These are phyloP conservation scores for Macrochelys suwanniensis DNA, from an alignment of 2,797 vertebrate genomes.

Conservation along the genomic window DNA sequence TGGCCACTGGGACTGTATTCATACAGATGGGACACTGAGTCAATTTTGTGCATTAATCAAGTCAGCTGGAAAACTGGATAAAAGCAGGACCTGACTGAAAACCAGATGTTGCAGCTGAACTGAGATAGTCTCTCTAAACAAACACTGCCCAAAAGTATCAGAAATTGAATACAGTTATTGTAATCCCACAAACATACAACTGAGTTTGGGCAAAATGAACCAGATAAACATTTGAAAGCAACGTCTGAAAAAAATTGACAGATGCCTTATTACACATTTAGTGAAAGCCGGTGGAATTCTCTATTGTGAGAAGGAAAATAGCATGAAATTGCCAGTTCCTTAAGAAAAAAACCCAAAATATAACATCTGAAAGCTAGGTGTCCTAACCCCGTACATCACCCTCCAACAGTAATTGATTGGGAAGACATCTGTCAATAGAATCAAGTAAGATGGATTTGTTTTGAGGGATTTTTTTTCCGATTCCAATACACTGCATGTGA, in stretches of 20 bases:
- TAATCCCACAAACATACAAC: neutral
- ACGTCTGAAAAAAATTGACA: neutral
- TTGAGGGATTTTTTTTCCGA: neutral
- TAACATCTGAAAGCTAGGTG: neutral
- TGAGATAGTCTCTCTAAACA: constrained; percentile 5
- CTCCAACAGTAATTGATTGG: neutral
- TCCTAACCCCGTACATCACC: neutral
- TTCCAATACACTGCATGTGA: neutral
- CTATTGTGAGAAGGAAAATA: neutral
- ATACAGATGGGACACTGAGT: neutral
- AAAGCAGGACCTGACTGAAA: constrained; percentile 13
- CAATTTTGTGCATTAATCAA: neutral
- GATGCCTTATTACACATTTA: neutral
- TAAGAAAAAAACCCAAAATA: neutral
- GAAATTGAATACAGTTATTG: neutral
- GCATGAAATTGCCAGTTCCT: neutral
- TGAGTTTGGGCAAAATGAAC: neutral
- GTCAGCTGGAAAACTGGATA: constrained; percentile 4
- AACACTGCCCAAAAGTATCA: neutral
- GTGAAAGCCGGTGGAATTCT: neutral
- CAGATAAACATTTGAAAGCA: neutral
- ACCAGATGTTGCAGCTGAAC: neutral
- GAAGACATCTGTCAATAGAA: constrained; percentile 31
- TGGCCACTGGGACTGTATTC: neutral
- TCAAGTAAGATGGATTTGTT: neutral